Evolutionary conservation across 2,888 invertebrate species (phyloP).

Genomic region (Dryadula phaetusa): DNA sequence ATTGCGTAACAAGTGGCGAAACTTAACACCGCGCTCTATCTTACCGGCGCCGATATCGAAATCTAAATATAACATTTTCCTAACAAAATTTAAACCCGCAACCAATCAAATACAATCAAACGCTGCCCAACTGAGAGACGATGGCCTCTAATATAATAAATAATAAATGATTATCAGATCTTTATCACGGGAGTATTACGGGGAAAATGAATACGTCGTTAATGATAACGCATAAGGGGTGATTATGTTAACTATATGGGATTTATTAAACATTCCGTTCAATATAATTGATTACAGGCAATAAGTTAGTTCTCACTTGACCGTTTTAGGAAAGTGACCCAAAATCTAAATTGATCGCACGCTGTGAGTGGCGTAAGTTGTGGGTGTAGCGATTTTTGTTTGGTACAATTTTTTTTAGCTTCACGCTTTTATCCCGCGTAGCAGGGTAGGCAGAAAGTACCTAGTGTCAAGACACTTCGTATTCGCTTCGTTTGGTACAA

Average conservation of each 20-base stretch:
- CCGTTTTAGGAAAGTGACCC: constrained; percentile 57
- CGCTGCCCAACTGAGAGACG: too few species aligned
- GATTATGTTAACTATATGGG: constrained; percentile 30
- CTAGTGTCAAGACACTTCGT: too few species aligned
- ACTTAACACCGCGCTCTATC: too few species aligned
- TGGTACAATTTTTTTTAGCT: background rate
- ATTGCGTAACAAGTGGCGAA: too few species aligned
- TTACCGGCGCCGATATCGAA: too few species aligned
- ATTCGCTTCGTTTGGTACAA: too few species aligned
- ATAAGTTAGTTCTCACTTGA: constrained; percentile 60
- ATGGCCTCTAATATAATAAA: background rate
- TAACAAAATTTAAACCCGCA: too few species aligned
- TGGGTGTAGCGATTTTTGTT: constrained; percentile 30
- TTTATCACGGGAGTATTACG: constrained; percentile 21
- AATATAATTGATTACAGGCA: constrained; percentile 62
- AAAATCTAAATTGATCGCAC: constrained; percentile 57
- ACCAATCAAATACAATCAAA: too few species aligned
- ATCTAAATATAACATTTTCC: too few species aligned
- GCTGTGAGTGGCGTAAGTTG: constrained; percentile 52
- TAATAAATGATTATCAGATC: constrained; percentile 13
- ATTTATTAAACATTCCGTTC: constrained; percentile 39
- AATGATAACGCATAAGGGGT: constrained; percentile 30
- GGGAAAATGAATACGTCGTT: constrained; percentile 33
- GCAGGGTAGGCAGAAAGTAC: too few species aligned
- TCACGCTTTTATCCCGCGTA: too few species aligned